Evolutionary conservation across 1,140 invertebrate species (phyloP).

Genomic region (Papilio polyxenes): DNA sequence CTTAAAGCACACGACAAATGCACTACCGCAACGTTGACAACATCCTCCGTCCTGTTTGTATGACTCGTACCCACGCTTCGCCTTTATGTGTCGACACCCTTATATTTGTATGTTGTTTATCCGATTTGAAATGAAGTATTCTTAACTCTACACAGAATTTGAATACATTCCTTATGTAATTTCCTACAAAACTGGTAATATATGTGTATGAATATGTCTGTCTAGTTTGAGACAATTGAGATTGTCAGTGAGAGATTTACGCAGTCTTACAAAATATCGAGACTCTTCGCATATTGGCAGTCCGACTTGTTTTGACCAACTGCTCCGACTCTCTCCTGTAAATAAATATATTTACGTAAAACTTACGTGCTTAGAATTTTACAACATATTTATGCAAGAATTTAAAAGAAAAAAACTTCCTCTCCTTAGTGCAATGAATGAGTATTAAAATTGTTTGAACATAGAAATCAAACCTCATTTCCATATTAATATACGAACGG

Average conservation of each 20-base stretch:
- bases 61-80: not conserved
- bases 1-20: too few relatives aligned
- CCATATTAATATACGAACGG: not conserved
- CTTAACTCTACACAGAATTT: not conserved
- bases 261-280: slow-evolving; percentile 30
- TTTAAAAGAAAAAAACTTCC: slow-evolving; percentile 27
- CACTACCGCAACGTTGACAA: not conserved
- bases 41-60: not conserved
- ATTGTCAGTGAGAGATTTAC: slow-evolving; percentile 36
- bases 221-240: slow-evolving; percentile 26
- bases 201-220: not conserved
- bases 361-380: slow-evolving; percentile 36
- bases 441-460: slow-evolving; percentile 8
- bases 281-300: slow-evolving; percentile 31
- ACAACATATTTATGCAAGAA: slow-evolving; percentile 16
- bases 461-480: not conserved
- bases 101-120: not conserved
- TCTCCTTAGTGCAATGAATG: not conserved
- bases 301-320: slow-evolving; percentile 36
- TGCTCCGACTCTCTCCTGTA: slow-evolving; percentile 36
- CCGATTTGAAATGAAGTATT: not conserved
- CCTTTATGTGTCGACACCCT: not conserved
- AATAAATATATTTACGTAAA: slow-evolving; percentile 39
- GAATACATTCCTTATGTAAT: not conserved
- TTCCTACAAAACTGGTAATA: not conserved